Conservation (phyloP, 2,797 vertebrate species). For the Chrysocyon brachyurus region DNA sequence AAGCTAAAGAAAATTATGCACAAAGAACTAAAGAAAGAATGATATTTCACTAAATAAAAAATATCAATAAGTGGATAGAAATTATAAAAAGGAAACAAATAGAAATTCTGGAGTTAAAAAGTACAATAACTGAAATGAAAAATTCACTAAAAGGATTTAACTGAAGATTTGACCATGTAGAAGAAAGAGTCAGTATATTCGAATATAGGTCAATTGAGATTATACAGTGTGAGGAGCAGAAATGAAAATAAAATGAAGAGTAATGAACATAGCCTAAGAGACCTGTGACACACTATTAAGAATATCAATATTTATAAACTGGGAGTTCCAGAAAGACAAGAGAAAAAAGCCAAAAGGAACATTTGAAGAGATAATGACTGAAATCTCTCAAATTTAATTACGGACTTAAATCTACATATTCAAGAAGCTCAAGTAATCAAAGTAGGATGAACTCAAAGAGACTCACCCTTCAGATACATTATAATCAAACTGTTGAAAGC, state of each 20-base stretch:
- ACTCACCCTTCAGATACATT: background rate
- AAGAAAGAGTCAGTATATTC: background rate
- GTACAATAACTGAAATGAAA: background rate
- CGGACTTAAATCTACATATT: background rate
- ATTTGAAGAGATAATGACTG: background rate
- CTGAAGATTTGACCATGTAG: background rate
- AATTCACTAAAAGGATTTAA: background rate
- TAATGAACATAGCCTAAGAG: background rate
- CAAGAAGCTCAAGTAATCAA: background rate
- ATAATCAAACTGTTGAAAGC: background rate
- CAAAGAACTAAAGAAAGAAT: background rate
- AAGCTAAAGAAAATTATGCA: background rate
- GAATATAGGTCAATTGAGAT: background rate
- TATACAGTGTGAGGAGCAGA: background rate
- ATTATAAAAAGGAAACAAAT: background rate
- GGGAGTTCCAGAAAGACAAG: background rate
- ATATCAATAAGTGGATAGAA: background rate
- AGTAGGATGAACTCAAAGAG: background rate
- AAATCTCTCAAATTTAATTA: background rate
- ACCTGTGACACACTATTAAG: background rate
- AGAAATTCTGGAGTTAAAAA: background rate
- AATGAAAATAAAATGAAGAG: background rate
- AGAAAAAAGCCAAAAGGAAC: background rate
- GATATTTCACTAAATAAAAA: background rate
- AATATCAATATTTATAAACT: background rate